Evolutionary conservation across 2,888 invertebrate species (phyloP).

Genomic region (Biston betularia): DNA sequence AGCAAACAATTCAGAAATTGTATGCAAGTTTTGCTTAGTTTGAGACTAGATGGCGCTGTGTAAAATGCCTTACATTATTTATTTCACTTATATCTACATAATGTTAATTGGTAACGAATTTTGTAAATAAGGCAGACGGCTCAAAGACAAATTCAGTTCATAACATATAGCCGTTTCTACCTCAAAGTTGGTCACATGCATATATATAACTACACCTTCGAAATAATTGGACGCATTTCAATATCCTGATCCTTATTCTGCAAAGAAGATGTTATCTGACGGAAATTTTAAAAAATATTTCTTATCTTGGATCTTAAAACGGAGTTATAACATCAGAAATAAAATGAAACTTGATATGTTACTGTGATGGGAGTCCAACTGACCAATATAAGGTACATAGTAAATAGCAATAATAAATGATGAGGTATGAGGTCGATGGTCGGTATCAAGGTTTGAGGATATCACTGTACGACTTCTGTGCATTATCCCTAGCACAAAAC

Average conservation of each 20-base stretch:
- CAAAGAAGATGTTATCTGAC: constrained; percentile 4
- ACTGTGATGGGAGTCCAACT: constrained; percentile 5
- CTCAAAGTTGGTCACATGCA: not conserved
- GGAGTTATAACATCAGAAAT: constrained; percentile 9
- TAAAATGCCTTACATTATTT: too few species aligned
- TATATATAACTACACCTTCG: not conserved
- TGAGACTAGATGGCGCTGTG: too few species aligned
- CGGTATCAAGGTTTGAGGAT: constrained; percentile 23
- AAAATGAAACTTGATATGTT: constrained; percentile 10
- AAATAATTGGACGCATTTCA: not conserved
- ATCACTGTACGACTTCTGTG: not conserved
- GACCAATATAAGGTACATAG: constrained; percentile 2
- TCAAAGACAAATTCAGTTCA: not conserved
- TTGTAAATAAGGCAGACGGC: not conserved
- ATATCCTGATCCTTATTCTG: constrained; percentile 11
- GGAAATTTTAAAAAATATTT: constrained; percentile 9
- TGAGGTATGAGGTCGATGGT: constrained; percentile 23
- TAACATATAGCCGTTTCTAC: not conserved
- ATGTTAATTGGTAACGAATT: too few species aligned
- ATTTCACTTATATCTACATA: too few species aligned
- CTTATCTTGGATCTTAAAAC: constrained; percentile 12
- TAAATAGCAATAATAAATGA: constrained; percentile 1
- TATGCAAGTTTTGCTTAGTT: too few species aligned
- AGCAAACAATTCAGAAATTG: too few species aligned
- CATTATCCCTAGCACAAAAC: not conserved